These are phyloP conservation scores for Coracopsis vasa DNA, from an alignment of 2,113 vertebrate species.

Conservation along the genomic window DNA sequence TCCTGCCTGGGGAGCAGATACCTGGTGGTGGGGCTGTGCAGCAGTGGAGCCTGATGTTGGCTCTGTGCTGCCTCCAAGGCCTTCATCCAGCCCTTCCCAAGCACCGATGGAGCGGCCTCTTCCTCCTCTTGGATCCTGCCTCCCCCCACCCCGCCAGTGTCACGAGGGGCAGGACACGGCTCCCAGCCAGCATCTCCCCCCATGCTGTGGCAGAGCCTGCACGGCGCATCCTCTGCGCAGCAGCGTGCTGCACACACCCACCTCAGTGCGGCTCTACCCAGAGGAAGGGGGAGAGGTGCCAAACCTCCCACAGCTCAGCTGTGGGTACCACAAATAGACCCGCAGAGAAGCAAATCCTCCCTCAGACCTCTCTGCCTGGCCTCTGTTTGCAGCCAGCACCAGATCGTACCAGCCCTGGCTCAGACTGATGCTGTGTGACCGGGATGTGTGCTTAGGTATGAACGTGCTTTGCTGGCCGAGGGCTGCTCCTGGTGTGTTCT, in stretches of 20 bases:
- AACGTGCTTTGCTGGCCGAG: background rate
- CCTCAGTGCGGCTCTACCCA: background rate
- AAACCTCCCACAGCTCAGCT: conserved; percentile 27
- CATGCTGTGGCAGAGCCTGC: background rate
- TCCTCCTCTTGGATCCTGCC: background rate
- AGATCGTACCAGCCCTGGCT: background rate
- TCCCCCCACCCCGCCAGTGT: background rate
- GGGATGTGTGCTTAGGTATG: background rate
- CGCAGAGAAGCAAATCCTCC: background rate
- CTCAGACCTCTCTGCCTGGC: background rate
- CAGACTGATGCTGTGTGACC: background rate
- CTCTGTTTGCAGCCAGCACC: background rate
- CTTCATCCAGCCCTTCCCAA: background rate
- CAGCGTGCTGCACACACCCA: background rate
- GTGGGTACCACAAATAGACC: conserved; percentile 1
- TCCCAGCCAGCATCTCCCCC: background rate
- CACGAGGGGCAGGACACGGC: background rate
- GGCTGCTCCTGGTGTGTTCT: background rate
- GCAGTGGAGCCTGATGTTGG: rapidly evolving
- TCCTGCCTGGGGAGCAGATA: background rate
- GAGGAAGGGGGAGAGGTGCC: background rate
- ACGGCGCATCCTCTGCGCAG: background rate
- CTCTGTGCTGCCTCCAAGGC: background rate
- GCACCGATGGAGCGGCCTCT: background rate
- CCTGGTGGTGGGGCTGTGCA: background rate